Conservation (phyloP, 2,797 vertebrate genomes). For the Pseudochaenichthys georgianus region DNA sequence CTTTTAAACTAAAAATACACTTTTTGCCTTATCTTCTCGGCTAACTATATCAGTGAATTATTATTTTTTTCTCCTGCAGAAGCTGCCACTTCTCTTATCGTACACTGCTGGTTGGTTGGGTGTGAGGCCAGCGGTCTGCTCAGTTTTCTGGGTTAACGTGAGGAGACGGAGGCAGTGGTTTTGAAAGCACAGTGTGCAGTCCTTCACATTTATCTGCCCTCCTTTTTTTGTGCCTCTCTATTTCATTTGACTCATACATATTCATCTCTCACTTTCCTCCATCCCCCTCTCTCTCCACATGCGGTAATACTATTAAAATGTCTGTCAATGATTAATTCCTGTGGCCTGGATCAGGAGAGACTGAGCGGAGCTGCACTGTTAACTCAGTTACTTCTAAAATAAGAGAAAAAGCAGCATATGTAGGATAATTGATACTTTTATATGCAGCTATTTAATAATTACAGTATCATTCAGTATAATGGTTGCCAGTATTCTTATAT, state of each 20-base stretch:
- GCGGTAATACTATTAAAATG: constrained; percentile 59
- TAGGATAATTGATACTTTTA: background rate
- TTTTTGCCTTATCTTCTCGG: background rate
- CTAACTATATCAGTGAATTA: constrained; percentile 1
- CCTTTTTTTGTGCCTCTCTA: constrained; percentile 39
- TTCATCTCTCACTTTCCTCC: constrained; percentile 31
- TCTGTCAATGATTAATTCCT: constrained; percentile 44
- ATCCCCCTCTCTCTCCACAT: constrained; percentile 24
- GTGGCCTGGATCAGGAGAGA: constrained; percentile 21
- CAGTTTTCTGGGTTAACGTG: constrained; percentile 8
- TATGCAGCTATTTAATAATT: background rate
- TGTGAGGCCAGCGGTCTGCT: background rate
- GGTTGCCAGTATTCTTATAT: background rate
- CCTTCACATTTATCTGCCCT: constrained; percentile 29
- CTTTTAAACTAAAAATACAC: constrained; percentile 11
- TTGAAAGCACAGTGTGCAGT: constrained; percentile 7
- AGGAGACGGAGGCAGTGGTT: constrained; percentile 22
- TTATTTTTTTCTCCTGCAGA: background rate
- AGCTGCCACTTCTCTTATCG: constrained; percentile 1
- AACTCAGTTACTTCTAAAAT: background rate
- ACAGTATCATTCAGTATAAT: background rate
- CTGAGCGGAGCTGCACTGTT: constrained; percentile 9
- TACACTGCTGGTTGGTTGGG: background rate
- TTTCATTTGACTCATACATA: constrained; percentile 43
- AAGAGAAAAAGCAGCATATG: background rate